Conservation (phyloP, 2,888 invertebrate genomes). For the Macrosiphum euphorbiae region DNA sequence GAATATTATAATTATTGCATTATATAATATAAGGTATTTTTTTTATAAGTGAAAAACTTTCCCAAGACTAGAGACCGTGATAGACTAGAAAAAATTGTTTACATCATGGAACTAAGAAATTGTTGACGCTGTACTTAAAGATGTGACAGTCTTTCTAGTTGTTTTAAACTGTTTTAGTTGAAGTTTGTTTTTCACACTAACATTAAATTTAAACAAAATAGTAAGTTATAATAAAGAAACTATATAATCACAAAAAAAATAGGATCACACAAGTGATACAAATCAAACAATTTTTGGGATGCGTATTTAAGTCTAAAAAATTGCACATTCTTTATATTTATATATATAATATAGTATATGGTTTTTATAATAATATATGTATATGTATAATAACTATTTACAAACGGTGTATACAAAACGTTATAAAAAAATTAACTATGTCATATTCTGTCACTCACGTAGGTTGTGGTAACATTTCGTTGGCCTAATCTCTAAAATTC, state of each 20-base stretch:
- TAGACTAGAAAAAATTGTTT: conserved; percentile 63
- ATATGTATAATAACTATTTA: conserved; percentile 62
- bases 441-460: conserved; percentile 49
- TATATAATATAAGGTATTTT: conserved; percentile 46
- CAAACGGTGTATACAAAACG: conserved; percentile 62
- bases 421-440: conserved; percentile 63
- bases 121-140: conserved; percentile 56
- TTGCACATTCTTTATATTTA: conserved; percentile 61
- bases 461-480: conserved; percentile 53
- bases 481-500: conserved; percentile 64
- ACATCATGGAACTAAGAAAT: conserved; percentile 58
- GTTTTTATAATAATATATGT: conserved; percentile 51
- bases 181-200: conserved; percentile 57
- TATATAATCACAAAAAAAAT: conserved; percentile 61
- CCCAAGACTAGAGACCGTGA: conserved; percentile 63
- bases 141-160: conserved; percentile 62
- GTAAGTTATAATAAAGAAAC: conserved; percentile 57
- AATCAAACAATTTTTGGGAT: conserved; percentile 63
- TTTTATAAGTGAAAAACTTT: conserved; percentile 56
- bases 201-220: conserved; percentile 59
- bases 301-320: conserved; percentile 59
- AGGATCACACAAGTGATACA: conserved; percentile 61
- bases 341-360: conserved; percentile 45
- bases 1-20: conserved; percentile 49
- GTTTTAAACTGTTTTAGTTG: conserved; percentile 50